phyloP scores from a whole-genome alignment of 1,140 invertebrate species.

The Ceratosolen solmsi region DNA sequence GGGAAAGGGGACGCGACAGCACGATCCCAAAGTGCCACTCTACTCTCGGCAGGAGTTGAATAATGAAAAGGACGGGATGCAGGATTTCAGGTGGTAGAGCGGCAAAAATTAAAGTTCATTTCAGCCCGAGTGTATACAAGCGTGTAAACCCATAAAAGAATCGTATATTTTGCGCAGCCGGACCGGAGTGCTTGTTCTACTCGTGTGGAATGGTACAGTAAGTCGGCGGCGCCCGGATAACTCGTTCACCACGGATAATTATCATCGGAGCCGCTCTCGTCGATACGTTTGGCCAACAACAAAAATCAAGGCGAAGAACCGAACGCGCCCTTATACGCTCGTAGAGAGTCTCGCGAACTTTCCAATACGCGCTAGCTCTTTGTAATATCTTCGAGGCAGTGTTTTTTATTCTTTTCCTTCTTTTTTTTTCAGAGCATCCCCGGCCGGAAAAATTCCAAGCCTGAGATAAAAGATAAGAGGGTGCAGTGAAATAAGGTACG shows the following conservation, averaged over 20 bases:
- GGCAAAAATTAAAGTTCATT: conserved; percentile 44
- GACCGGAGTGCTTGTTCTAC: neutral
- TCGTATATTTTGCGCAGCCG: neutral
- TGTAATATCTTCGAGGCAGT: no score
- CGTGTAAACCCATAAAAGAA: conserved; percentile 20
- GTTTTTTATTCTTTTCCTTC: no score
- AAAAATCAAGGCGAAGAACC: neutral
- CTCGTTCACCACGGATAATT: conserved; percentile 31
- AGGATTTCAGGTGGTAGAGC: neutral
- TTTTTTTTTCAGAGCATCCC: no score
- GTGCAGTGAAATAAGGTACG: no score
- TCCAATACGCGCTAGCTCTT: no score
- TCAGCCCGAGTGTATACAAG: neutral
- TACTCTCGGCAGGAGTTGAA: neutral
- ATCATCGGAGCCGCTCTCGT: conserved; percentile 24
- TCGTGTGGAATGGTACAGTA: conserved; percentile 1
- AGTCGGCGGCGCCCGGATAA: neutral
- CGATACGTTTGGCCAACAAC: neutral
- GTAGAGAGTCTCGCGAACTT: neutral
- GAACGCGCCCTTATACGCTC: neutral
- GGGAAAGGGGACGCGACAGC: neutral
- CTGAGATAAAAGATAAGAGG: no score
- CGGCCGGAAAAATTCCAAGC: no score
- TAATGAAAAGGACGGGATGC: neutral
- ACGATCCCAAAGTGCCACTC: neutral